Base-by-base conservation (phyloP, 2,113 vertebrate species). In the Siniperca chuatsi region DNA sequence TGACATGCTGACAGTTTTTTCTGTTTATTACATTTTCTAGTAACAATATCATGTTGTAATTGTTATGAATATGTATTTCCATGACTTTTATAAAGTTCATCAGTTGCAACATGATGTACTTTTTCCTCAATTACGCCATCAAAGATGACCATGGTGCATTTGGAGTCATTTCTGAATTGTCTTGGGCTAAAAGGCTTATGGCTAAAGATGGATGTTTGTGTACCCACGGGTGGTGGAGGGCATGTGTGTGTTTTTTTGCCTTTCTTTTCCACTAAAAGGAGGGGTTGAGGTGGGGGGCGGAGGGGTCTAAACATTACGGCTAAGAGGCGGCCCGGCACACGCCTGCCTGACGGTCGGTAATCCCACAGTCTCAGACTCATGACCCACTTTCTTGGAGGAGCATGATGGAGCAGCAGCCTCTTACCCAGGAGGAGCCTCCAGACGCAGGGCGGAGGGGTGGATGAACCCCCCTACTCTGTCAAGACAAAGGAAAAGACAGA, bases 351-450 rank as follows among this genome's bases (percentile, higher is more conserved):
- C 84, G 79, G 89, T 72, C 86, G 58, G 68, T 96, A 96, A 96
- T 96, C 94, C 94, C 82, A 79, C 87, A 89, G 94, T 95, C 94
- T 95, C 92, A 94, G 95, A 95, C 94, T 94, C 93, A 86, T 96
- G 94, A 95, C 95, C 95, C 93, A 96, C 93, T 95, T 96, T 95
- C 94, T 86, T 94, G 94, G 94, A 95, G 92, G 85, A 95, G 91
- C 77, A 58, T 83, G 87, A 87, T 84, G 92, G 85, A 92, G 90
- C 87, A 81, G 84, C 67, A 46, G 90, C 86, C 89, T 90, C 91
- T 89, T 81, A 84, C 81, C 78, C 81, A 85, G 73, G 81, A 92
- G 85, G 87, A 92, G 86, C 82, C 90, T 94, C 91, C 90, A 94
- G 94, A 94, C 94, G 78, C 74, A 61, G 85, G 68, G 74, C 67